phyloP scores from a whole-genome alignment of 2,888 invertebrate species.

The Pterostichus niger region DNA sequence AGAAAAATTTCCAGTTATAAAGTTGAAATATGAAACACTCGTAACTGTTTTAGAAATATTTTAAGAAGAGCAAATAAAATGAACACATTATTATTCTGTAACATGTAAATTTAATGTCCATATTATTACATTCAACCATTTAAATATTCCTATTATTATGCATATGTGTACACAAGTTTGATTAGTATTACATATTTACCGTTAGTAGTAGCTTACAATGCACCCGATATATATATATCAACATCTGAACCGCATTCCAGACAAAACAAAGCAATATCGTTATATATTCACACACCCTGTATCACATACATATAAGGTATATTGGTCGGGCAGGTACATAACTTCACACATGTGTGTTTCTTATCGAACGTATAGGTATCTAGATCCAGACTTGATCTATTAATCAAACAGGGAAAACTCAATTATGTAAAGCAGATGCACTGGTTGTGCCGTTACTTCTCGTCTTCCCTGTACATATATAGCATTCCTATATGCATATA shows the following conservation, averaged over 20 bases:
- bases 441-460: conserved; percentile 14
- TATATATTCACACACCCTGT: conserved; percentile 33
- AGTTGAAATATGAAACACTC: no score
- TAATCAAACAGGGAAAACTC: conserved; percentile 51
- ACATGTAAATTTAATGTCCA: no score
- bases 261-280: conserved; percentile 12
- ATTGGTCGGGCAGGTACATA: no score
- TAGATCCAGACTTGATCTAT: conserved; percentile 33
- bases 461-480: conserved; percentile 22
- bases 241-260: conserved; percentile 23
- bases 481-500: conserved; percentile 1
- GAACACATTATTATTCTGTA: not conserved
- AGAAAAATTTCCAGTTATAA: no score
- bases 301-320: conserved; percentile 16
- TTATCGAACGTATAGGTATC: not conserved
- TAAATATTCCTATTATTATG: conserved; percentile 18
- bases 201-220: conserved; percentile 3
- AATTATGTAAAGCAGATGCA: conserved; percentile 48
- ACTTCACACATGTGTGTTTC: no score
- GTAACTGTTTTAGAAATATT: no score
- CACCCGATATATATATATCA: conserved; percentile 3
- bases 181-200: conserved; percentile 6
- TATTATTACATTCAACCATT: not conserved
- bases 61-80: no score
- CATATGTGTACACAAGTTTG: not conserved